Conservation (phyloP, 2,113 vertebrate species). For the Hyaena hyaena region DNA sequence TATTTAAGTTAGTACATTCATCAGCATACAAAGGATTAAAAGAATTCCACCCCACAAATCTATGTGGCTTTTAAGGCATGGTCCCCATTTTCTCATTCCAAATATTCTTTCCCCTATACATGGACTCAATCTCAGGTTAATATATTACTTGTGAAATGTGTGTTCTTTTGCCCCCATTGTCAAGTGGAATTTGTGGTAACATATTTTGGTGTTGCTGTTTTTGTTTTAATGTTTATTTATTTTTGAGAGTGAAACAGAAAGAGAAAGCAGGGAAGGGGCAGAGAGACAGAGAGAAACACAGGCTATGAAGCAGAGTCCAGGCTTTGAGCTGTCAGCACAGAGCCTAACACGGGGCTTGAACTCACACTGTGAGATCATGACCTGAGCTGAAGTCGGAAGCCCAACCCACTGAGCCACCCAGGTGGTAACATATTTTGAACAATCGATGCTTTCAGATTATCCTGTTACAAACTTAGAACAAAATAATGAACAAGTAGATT, state of each 20-base stretch:
- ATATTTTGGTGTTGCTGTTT: background rate
- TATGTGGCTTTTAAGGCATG: background rate
- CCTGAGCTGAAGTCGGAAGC: too few relatives aligned
- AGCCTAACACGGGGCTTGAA: too few relatives aligned
- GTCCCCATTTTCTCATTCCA: background rate
- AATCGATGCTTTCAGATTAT: background rate
- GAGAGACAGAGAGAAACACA: too few relatives aligned
- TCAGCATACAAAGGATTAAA: background rate
- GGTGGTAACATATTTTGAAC: background rate
- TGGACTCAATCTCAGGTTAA: background rate
- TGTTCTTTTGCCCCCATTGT: background rate
- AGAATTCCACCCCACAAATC: background rate
- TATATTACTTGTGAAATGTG: background rate
- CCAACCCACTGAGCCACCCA: too few relatives aligned
- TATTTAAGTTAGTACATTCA: background rate
- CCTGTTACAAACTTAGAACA: conserved; percentile 23
- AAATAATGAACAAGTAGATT: background rate
- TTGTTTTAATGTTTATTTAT: too few relatives aligned
- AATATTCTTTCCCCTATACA: background rate
- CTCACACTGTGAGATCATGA: too few relatives aligned
- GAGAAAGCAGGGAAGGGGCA: too few relatives aligned
- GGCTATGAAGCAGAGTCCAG: too few relatives aligned
- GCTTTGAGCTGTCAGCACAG: too few relatives aligned
- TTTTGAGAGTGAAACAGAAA: too few relatives aligned
- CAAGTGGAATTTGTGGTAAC: background rate